Evolutionary conservation across 2,113 vertebrate genomes (phyloP).

Genomic region (Sinocyclocheilus rhinocerous): DNA sequence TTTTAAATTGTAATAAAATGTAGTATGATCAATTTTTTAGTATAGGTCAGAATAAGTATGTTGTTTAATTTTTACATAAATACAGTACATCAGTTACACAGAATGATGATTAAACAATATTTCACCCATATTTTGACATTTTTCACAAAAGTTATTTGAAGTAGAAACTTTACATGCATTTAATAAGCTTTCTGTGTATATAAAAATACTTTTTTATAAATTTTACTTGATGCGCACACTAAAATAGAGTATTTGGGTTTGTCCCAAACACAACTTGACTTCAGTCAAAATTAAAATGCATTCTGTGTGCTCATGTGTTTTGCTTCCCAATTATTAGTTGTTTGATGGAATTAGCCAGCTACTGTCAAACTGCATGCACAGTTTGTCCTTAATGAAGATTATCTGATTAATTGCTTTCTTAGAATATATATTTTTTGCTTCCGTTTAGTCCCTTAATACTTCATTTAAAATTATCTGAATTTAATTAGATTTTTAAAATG

Average conservation of each 20-base stretch:
- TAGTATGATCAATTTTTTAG: too few relatives aligned
- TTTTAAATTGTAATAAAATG: too few relatives aligned
- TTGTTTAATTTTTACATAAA: too few relatives aligned
- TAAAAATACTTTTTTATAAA: too few relatives aligned
- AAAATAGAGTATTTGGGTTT: not conserved
- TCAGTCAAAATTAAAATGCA: not conserved
- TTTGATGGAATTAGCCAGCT: not conserved
- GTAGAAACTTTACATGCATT: too few relatives aligned
- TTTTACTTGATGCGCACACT: not conserved
- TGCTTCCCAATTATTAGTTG: not conserved
- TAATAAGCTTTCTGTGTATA: too few relatives aligned
- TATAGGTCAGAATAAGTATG: too few relatives aligned
- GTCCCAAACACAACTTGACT: not conserved
- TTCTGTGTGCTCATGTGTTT: not conserved
- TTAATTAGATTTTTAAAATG: not conserved
- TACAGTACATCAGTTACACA: too few relatives aligned
- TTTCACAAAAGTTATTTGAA: too few relatives aligned
- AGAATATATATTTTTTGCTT: not conserved
- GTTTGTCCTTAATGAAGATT: not conserved
- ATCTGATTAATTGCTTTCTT: not conserved
- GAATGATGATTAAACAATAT: too few relatives aligned
- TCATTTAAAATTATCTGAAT: not conserved
- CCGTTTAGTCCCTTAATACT: not conserved
- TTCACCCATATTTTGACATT: too few relatives aligned
- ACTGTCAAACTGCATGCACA: not conserved